These are phyloP conservation scores for Pygoscelis antarcticus DNA, from an alignment of 2,113 vertebrate species.

Conservation along the genomic window DNA sequence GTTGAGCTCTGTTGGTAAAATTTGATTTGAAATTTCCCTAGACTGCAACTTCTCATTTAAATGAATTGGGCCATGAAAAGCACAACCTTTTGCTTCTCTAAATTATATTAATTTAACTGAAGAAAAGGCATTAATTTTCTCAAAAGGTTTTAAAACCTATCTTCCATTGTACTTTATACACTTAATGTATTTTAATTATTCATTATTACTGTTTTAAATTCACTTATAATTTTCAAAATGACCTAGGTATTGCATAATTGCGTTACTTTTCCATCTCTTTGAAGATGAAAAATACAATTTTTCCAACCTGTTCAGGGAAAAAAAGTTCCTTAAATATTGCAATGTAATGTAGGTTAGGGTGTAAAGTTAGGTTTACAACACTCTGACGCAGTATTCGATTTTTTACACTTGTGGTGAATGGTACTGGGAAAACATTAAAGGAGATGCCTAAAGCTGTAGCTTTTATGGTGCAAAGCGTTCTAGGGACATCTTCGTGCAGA, in stretches of 20 bases:
- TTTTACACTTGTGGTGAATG: background rate
- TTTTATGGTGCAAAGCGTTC: background rate
- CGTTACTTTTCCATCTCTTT: background rate
- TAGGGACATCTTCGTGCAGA: background rate
- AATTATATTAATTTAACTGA: background rate
- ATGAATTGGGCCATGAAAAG: background rate
- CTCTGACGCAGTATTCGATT: rapidly evolving
- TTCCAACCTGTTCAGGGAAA: background rate
- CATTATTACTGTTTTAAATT: background rate
- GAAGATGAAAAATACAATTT: background rate
- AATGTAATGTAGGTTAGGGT: background rate
- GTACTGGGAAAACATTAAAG: background rate
- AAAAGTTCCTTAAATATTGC: background rate
- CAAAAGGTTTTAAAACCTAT: background rate
- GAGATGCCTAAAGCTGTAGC: background rate
- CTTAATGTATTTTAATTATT: background rate
- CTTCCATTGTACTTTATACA: background rate
- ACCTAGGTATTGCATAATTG: background rate
- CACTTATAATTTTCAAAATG: background rate
- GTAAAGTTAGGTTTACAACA: background rate
- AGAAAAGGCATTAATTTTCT: background rate
- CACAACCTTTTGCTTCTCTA: background rate
- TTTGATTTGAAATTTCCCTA: background rate
- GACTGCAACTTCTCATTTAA: background rate
- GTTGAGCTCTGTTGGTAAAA: background rate